phyloP scores from a whole-genome alignment of 2,797 vertebrate species.

The Phoebastria nigripes region DNA sequence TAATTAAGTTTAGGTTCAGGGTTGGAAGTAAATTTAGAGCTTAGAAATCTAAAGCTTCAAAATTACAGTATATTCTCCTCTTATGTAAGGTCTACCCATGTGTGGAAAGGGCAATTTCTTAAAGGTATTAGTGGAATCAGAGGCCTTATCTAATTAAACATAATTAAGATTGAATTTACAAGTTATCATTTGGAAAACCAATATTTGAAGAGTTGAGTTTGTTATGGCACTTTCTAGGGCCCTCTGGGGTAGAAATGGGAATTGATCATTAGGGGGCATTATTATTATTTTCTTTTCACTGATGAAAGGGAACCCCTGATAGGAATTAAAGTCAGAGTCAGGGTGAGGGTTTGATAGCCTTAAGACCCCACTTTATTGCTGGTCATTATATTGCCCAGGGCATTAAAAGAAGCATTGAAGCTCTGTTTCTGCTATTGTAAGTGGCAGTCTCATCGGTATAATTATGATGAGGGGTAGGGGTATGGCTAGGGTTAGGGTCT shows the following conservation, averaged over 20 bases:
- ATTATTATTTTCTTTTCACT: background rate
- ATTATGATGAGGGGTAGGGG: background rate
- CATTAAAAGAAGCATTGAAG: background rate
- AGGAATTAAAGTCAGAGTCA: background rate
- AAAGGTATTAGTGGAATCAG: background rate
- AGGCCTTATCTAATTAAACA: background rate
- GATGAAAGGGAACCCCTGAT: background rate
- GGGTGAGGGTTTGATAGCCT: background rate
- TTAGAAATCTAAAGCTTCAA: background rate
- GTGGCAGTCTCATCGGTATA: background rate
- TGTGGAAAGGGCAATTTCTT: background rate
- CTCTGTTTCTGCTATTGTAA: background rate
- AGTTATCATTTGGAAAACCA: background rate
- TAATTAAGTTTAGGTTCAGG: background rate
- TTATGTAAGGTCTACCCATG: background rate
- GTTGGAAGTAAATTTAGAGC: background rate
- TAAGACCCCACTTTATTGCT: background rate
- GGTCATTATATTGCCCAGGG: background rate
- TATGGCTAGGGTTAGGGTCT: background rate
- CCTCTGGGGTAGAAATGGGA: background rate
- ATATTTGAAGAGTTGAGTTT: rapidly evolving
- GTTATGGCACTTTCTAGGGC: background rate
- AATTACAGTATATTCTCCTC: background rate
- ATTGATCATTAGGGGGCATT: background rate
- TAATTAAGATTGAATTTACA: background rate